Conservation (phyloP, 2,113 vertebrate genomes). For the Mesitornis unicolor region DNA sequence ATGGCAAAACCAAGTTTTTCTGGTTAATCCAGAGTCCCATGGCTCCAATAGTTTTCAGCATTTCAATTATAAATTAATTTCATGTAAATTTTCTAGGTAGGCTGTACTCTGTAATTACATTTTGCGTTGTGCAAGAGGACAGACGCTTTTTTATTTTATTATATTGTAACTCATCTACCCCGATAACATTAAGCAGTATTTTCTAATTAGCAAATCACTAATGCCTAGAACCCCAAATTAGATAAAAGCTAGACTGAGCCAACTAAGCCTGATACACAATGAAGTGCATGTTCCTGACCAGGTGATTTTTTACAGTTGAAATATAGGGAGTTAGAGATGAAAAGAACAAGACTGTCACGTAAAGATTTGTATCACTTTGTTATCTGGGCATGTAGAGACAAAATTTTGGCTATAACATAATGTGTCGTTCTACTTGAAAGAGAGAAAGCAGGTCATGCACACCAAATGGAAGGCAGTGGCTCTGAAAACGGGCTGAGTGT, state of each 20-base stretch:
- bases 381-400: neutral
- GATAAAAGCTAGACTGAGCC: neutral
- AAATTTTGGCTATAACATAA: neutral
- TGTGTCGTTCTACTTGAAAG: neutral
- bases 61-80: neutral
- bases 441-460: neutral
- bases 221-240: neutral
- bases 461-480: neutral
- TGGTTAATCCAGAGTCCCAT: neutral
- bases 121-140: neutral
- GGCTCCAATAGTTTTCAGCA: neutral
- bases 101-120: neutral
- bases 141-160: neutral
- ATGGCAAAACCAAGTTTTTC: accelerated
- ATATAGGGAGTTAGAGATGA: neutral
- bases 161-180: neutral
- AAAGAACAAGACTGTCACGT: neutral
- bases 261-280: neutral
- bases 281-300: neutral
- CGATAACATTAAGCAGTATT: neutral
- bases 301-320: neutral
- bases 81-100: neutral
- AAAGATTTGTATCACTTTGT: neutral
- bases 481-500: neutral
- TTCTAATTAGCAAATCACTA: neutral